These are phyloP conservation scores for Gymnoscopelus braueri DNA, from an alignment of 2,797 vertebrate species.

Conservation along the genomic window DNA sequence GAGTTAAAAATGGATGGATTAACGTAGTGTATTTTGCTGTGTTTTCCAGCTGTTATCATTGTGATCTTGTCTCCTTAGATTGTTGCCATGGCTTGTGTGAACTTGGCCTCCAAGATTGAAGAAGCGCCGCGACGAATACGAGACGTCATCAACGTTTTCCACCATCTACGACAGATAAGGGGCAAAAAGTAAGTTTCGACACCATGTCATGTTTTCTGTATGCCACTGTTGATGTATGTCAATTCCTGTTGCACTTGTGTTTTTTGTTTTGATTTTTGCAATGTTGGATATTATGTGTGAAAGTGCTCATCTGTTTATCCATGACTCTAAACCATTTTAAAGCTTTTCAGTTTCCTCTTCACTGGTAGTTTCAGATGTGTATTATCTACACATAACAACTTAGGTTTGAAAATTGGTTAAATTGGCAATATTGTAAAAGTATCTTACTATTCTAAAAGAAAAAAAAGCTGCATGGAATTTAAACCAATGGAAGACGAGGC, in stretches of 20 bases:
- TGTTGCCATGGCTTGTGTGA: conserved; percentile 98
- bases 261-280: conserved; percentile 31
- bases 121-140: conserved; percentile 96
- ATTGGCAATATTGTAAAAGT: conserved; percentile 38
- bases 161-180: conserved; percentile 93
- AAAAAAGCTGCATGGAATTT: conserved; percentile 30
- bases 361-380: conserved; percentile 79
- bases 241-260: conserved; percentile 6
- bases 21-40: too few species aligned
- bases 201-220: not conserved
- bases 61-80: conserved; percentile 83
- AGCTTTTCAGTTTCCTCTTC: conserved; percentile 84
- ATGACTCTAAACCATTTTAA: conserved; percentile 84
- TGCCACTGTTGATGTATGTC: conserved; percentile 5
- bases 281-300: conserved; percentile 63
- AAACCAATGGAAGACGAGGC: conserved; percentile 56
- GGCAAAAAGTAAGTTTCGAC: conserved; percentile 93
- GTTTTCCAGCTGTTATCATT: too few species aligned
- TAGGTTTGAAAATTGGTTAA: conserved; percentile 53
- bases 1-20: too few species aligned
- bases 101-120: conserved; percentile 98
- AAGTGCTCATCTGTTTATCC: conserved; percentile 81
- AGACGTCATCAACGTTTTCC: conserved; percentile 98
- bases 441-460: not conserved
- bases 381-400: conserved; percentile 60